Base-by-base conservation (phyloP, 1,140 invertebrate genomes). In the Teleogryllus occipitalis region DNA sequence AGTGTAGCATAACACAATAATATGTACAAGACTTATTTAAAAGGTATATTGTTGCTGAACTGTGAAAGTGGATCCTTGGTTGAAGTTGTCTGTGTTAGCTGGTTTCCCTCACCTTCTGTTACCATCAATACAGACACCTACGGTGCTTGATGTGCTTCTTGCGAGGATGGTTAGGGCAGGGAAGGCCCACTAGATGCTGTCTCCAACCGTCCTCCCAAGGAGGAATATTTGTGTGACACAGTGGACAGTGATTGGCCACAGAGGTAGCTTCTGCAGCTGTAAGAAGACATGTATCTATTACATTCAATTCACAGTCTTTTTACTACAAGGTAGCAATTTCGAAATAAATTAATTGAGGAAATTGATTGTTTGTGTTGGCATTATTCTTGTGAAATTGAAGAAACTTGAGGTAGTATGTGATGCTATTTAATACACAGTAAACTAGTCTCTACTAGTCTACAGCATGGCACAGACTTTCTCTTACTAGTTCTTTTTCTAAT, bases 151-250 rank as follows among this genome's bases (percentile, higher is more conserved):
- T 14, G 47, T 84, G 86, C 82, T 86, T 88, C 79, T 83, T 86
- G 78, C 89, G 85, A 22, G 87, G 86, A 84, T 90, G 90, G 81
- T 88, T 89, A 27, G 84, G 82, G 83, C 90, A 91, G 6, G 88
- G 87, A 82, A 86, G 22, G 8, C 75, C 87, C 89, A 92, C 91
- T 6, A 93, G 84, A 84, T 93, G 92, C 54, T 89, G 87, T 84
- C 90, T 90, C 92, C 92, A 94, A 80, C 88, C 85, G 82, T 88
- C 85, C 84, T 92, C 91, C 81, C 90, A 85, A 79, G 86, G 79
- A 74, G 89, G 86, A 12, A 93, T 87, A 83, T 92, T 91, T 78
- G 88, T 87, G 82, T 91, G 92, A 83, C 94, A 96, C 15, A 96
- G 86, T 7, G 94, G 94, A 86, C 94, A 96, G 80, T 90, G 89